A percentile compares a stretch with the other conserved stretches of the same genome.
Conservation (phyloP, 2,888 invertebrate species). For the Cordilura impudica region DNA sequence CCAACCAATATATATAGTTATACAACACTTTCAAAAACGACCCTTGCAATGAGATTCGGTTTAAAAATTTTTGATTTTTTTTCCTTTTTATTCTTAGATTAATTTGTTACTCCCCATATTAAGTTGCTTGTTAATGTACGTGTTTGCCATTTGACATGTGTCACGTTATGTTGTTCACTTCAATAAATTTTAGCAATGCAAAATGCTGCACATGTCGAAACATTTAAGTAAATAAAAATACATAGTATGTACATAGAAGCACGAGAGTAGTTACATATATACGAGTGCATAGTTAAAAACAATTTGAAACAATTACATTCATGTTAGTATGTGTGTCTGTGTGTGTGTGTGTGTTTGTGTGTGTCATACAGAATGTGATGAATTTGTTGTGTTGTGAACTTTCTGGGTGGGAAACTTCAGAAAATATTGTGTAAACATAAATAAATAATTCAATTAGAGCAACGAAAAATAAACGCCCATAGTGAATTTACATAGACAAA, state of each 20-base stretch:
- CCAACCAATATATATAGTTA: too few relatives aligned
- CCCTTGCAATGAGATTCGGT: too few relatives aligned
- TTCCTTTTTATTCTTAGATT: conserved; percentile 1
- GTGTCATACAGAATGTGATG: conserved; percentile 31
- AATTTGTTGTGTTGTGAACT: conserved; percentile 37
- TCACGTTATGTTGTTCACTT: conserved; percentile 57
- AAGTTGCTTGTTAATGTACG: conserved; percentile 52
- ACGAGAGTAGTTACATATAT: conserved; percentile 27
- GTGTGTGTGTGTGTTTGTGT: conserved; percentile 11
- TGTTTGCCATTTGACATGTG: conserved; percentile 59
- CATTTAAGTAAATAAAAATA: conserved; percentile 40
- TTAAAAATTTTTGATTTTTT: not conserved
- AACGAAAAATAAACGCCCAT: conserved; percentile 32
- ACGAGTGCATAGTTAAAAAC: conserved; percentile 41
- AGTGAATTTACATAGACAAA: conserved; percentile 34
- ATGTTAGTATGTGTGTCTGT: not conserved
- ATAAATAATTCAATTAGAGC: conserved; percentile 61
- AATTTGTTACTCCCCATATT: conserved; percentile 26
- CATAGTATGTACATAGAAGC: not conserved
- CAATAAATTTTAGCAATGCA: conserved; percentile 56
- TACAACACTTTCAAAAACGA: too few relatives aligned
- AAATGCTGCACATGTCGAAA: conserved; percentile 47
- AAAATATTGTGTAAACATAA: conserved; percentile 48
- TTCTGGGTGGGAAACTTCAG: conserved; percentile 60
- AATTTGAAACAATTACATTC: conserved; percentile 40